Conservation (phyloP, 2,888 invertebrate species). For the Hydroisotoma schaefferi region DNA sequence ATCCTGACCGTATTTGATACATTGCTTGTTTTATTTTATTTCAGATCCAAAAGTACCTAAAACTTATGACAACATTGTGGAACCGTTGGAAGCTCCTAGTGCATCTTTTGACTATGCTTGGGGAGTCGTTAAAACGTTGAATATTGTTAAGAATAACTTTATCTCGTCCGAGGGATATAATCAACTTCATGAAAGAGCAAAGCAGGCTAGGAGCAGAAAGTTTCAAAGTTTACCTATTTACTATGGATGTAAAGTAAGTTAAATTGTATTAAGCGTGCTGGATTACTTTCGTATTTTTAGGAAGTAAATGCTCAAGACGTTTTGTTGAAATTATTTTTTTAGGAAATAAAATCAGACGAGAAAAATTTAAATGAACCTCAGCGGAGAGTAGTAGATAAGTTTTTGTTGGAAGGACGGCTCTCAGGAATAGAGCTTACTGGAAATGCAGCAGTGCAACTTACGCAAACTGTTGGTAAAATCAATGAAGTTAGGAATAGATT, state of each 20-base stretch:
- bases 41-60: constrained; percentile 53
- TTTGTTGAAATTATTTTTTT: constrained; percentile 13
- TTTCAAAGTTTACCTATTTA: constrained; percentile 69
- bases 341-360: constrained; percentile 52
- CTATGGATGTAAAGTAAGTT: constrained; percentile 60
- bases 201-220: constrained; percentile 68
- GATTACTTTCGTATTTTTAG: too few relatives aligned
- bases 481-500: constrained; percentile 62
- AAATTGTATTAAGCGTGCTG: too few relatives aligned
- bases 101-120: constrained; percentile 75
- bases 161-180: constrained; percentile 76
- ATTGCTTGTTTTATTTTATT: constrained; percentile 19
- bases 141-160: constrained; percentile 70
- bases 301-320: not conserved
- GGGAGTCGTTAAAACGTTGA: constrained; percentile 81
- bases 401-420: constrained; percentile 72
- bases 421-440: constrained; percentile 71
- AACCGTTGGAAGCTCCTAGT: constrained; percentile 70
- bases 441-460: constrained; percentile 58
- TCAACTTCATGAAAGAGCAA: constrained; percentile 74
- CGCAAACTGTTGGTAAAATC: constrained; percentile 58
- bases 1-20: not conserved
- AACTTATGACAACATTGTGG: constrained; percentile 66
- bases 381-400: constrained; percentile 70
- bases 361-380: constrained; percentile 56